These are phyloP conservation scores for Nebria brevicollis DNA, from an alignment of 2,888 invertebrate species.

Conservation along the genomic window DNA sequence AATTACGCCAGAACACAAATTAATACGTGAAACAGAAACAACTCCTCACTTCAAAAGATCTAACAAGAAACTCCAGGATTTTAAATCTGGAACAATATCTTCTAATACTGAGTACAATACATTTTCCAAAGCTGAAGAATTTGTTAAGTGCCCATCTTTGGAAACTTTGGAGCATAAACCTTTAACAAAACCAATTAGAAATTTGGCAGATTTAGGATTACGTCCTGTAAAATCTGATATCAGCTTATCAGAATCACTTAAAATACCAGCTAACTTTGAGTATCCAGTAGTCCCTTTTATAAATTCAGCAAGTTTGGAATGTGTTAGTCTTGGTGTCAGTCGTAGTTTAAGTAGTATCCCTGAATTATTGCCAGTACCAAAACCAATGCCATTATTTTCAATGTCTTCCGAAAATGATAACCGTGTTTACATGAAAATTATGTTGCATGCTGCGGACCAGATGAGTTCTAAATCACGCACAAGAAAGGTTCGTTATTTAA, in stretches of 20 bases:
- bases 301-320: neutral
- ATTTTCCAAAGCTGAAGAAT: neutral
- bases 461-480: constrained; percentile 53
- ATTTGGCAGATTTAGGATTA: neutral
- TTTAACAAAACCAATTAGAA: neutral
- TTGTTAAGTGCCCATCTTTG: neutral
- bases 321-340: neutral
- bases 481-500: constrained; percentile 53
- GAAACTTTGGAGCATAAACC: neutral
- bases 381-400: neutral
- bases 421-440: constrained; percentile 60
- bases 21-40: no score
- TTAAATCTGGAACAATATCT: neutral
- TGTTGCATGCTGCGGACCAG: constrained; percentile 57
- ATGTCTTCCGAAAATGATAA: constrained; percentile 48
- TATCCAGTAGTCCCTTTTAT: neutral
- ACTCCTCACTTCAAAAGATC: neutral
- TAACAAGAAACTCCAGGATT: neutral
- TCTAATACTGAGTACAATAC: neutral
- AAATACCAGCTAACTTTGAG: neutral
- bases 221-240: neutral
- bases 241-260: neutral
- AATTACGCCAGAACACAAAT: no score
- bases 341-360: neutral
- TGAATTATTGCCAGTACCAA: neutral